Percentiles rank a stretch among this genome's conserved stretches.
phyloP scores from a whole-genome alignment of 2,888 invertebrate species.

The Pammene fasciana region DNA sequence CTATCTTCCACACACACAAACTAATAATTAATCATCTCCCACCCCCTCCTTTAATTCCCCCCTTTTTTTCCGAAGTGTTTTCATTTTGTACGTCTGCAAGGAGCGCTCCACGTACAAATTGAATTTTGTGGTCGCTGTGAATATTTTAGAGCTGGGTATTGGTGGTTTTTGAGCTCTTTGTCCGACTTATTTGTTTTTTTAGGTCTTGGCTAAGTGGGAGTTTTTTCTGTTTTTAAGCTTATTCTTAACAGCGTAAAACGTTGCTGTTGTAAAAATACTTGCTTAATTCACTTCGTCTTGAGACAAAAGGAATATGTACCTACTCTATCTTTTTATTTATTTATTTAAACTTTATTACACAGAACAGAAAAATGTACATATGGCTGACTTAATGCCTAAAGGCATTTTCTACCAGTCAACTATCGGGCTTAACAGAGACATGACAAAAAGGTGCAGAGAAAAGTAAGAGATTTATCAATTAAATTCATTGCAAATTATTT shows the following conservation, averaged over 20 bases:
- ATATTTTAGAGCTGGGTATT: constrained; percentile 77
- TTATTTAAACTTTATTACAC: too few relatives aligned
- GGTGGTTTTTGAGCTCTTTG: constrained; percentile 57
- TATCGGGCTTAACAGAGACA: too few relatives aligned
- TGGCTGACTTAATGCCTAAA: too few relatives aligned
- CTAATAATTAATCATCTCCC: constrained; percentile 82
- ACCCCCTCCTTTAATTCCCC: constrained; percentile 70
- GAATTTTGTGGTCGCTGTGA: constrained; percentile 81
- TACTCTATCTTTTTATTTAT: too few relatives aligned
- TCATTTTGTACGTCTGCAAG: constrained; percentile 77
- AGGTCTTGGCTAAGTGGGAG: constrained; percentile 21
- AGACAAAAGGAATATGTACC: too few relatives aligned
- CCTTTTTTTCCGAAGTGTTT: constrained; percentile 73
- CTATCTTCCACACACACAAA: constrained; percentile 80
- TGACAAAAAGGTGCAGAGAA: too few relatives aligned
- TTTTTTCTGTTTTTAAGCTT: constrained; percentile 30
- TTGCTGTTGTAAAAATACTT: neutral
- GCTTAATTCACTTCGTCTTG: too few relatives aligned
- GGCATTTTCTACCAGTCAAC: too few relatives aligned
- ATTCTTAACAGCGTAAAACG: neutral
- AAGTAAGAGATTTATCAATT: too few relatives aligned
- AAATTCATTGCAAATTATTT: too few relatives aligned
- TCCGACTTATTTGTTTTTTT: constrained; percentile 43
- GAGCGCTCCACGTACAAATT: constrained; percentile 73
- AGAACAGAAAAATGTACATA: too few relatives aligned